These are phyloP conservation scores for Chirona hameri DNA, from an alignment of 2,888 invertebrate genomes.

Conservation along the genomic window DNA sequence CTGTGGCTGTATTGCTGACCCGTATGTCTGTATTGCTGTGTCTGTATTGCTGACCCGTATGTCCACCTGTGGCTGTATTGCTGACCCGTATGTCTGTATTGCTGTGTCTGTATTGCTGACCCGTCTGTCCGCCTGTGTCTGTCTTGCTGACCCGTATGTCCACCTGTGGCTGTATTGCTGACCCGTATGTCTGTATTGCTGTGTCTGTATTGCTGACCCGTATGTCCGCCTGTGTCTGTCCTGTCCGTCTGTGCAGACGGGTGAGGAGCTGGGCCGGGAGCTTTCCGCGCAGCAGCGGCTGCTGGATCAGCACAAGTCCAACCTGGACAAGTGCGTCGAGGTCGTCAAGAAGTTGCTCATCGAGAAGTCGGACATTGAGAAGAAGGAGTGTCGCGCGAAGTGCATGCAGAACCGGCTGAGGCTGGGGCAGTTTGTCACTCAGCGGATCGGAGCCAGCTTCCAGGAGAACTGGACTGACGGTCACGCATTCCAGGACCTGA, in stretches of 20 bases:
- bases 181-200: too few relatives aligned
- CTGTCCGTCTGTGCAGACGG: constrained; percentile 54
- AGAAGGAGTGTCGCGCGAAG: constrained; percentile 93
- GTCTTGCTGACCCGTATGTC: too few relatives aligned
- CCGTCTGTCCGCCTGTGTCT: too few relatives aligned
- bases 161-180: too few relatives aligned
- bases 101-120: too few relatives aligned
- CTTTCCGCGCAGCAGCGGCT: constrained; percentile 85
- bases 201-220: too few relatives aligned
- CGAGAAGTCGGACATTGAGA: constrained; percentile 98
- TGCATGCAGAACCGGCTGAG: constrained; percentile 98
- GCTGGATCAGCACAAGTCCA: constrained; percentile 93
- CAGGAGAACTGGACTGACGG: constrained; percentile 99
- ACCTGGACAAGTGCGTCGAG: constrained; percentile 96
- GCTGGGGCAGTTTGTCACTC: constrained; percentile 98
- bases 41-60: too few relatives aligned
- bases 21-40: too few relatives aligned
- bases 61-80: too few relatives aligned
- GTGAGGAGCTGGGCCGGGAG: constrained; percentile 92
- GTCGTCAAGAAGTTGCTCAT: constrained; percentile 80
- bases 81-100: too few relatives aligned
- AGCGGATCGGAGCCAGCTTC: constrained; percentile 97
- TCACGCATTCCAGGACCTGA: constrained; percentile 96
- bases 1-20: too few relatives aligned
- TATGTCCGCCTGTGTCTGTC: too few relatives aligned